Evolutionary conservation across 35 echinoderm and acorn worm species (phyloP).

Genomic region (Ophiothrix spiculata): DNA sequence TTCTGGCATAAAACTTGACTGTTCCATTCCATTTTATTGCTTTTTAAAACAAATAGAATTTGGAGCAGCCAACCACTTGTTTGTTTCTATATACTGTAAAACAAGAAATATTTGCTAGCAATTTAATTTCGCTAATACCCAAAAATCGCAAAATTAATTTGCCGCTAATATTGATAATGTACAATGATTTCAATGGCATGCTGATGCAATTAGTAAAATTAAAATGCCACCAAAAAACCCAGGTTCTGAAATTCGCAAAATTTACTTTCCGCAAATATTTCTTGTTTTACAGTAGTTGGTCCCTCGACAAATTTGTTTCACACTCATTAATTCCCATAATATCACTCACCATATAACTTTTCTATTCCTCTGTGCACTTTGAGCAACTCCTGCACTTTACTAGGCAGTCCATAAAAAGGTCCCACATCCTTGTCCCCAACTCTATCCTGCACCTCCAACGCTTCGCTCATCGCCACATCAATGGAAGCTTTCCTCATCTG

Average conservation of each 20-base stretch:
- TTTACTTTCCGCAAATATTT: not conserved
- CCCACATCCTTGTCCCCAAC: constrained; percentile 65
- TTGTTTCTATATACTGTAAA: too few relatives aligned
- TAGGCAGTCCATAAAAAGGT: constrained; percentile 88
- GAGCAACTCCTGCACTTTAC: constrained; percentile 66
- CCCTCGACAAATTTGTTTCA: constrained; percentile 13
- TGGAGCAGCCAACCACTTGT: too few relatives aligned
- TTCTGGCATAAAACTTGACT: too few relatives aligned
- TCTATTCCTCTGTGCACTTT: constrained; percentile 67
- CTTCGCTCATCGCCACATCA: constrained; percentile 51
- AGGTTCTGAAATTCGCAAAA: too few relatives aligned
- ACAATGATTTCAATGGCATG: not conserved
- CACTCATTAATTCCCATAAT: not conserved
- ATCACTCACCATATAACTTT: constrained; percentile 66
- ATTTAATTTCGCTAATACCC: too few relatives aligned
- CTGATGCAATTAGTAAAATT: too few relatives aligned
- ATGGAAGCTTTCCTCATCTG: constrained; percentile 31
- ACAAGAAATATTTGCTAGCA: too few relatives aligned
- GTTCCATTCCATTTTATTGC: too few relatives aligned
- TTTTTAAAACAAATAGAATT: too few relatives aligned
- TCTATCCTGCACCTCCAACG: constrained; percentile 5
- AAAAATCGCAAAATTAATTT: not conserved
- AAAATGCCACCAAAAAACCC: too few relatives aligned
- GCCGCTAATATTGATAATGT: not conserved
- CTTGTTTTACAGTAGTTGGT: not conserved